Evolutionary conservation across 2,888 invertebrate genomes (phyloP).

Genomic region (Buathra laborator): DNA sequence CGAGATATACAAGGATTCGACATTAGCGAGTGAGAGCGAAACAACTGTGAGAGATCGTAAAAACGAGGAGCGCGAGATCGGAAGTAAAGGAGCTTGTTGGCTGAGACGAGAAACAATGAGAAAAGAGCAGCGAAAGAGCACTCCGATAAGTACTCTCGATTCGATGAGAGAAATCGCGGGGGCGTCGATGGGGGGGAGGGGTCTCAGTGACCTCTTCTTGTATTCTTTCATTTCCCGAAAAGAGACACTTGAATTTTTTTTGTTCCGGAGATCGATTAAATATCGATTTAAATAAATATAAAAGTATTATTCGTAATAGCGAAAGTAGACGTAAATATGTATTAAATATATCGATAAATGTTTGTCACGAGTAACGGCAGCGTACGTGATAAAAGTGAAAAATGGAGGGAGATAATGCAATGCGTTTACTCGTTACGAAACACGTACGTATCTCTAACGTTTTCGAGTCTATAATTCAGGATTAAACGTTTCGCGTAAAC

Average conservation of each 20-base stretch:
- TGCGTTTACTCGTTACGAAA: background rate
- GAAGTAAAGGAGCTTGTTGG: constrained; percentile 13
- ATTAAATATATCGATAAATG: background rate
- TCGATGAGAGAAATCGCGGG: constrained; percentile 26
- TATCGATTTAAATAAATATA: too few species aligned
- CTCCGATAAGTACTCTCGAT: constrained; percentile 26
- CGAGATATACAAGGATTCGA: constrained; percentile 76
- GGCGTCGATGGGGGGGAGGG: too few species aligned
- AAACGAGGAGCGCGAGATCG: constrained; percentile 9
- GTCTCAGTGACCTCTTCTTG: background rate
- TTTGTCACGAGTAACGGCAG: background rate
- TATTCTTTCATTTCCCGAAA: constrained; percentile 8
- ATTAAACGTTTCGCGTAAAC: background rate
- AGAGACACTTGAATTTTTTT: constrained; percentile 18
- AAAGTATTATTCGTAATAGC: too few species aligned
- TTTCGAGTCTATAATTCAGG: background rate
- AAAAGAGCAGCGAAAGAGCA: constrained; percentile 12
- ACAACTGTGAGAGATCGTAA: background rate
- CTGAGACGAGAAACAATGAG: constrained; percentile 25
- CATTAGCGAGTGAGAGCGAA: constrained; percentile 70
- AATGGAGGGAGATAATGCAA: background rate
- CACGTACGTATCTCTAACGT: background rate
- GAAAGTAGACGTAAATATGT: too few species aligned
- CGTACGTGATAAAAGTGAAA: background rate
- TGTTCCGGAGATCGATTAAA: constrained; percentile 12